Percentiles rank a stretch among this genome's conserved stretches.
Conservation (phyloP, 2,888 invertebrate species). For the Cosmopolites sordidus region DNA sequence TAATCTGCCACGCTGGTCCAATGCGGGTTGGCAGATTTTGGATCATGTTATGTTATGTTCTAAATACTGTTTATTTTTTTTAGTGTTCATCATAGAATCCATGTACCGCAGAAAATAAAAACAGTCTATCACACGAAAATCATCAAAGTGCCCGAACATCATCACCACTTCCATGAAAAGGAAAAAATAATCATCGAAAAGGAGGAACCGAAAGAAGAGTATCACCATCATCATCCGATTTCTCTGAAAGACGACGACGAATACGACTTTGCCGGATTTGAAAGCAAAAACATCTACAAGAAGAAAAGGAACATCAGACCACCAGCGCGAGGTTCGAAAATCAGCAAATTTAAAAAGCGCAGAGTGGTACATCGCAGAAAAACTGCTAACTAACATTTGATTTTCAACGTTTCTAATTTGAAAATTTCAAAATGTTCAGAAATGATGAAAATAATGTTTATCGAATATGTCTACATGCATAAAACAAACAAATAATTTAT, state of each 20-base stretch:
- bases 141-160: conserved; percentile 45
- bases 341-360: conserved; percentile 7
- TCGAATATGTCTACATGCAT: no score
- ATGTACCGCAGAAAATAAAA: conserved; percentile 44
- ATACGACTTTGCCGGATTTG: conserved; percentile 13
- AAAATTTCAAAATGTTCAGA: no score
- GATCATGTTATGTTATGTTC: no score
- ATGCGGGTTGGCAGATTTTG: no score
- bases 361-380: not conserved
- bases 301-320: conserved; percentile 15
- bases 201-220: conserved; percentile 22
- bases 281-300: conserved; percentile 8
- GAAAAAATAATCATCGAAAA: conserved; percentile 36
- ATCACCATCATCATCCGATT: conserved; percentile 10
- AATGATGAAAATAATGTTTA: no score
- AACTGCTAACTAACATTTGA: no score
- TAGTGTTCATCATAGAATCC: conserved; percentile 43
- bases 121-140: conserved; percentile 45
- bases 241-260: conserved; percentile 14
- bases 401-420: no score
- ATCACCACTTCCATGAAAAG: conserved; percentile 44
- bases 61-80: conserved; percentile 28
- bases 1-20: no score
- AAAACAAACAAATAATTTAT: no score
- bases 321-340: not conserved